Evolutionary conservation across 2,113 vertebrate genomes (phyloP), one percentile per base, ranked within the genome.

Genomic region (Rhynchomys soricoides): DNA sequence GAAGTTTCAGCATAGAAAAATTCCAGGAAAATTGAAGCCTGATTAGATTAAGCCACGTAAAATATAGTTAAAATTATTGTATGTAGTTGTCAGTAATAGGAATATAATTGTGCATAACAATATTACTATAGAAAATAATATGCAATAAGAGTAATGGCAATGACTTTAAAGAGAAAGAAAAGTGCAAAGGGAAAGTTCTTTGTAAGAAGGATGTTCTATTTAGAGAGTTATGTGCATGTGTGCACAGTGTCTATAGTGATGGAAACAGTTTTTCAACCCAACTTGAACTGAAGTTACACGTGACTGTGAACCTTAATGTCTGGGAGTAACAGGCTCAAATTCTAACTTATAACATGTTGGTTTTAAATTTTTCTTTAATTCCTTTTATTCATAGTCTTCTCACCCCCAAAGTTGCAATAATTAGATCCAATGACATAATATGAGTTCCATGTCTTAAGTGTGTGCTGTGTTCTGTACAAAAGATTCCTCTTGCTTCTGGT

Each of bases 1-100:
- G 95, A 96, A 98, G 95, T 96, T 98, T 95, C 91, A 83, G n/a
- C 68, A 97, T 71, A 64, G 73, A 66, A 97, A 98, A 50, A 93
- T 70, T 74, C 45, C 59, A 48, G 68, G 77, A 89, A 97, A 92
- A 95, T 64, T 85, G 96, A 95, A 78, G 50, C 97, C 97, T 98
- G 93, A 98, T 97, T 85, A 94, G 74, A 98, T 97, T 85, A 94
- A 71, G 34, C 62, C 52, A 64, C 0, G 94, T 29, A 92, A 50
- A 81, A 34, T 78, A 6, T 90, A 62, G 79, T 57, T 50, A 92
- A 96, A 97, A 96, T 86, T 50, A 91, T 50, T 90, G 95, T n/a
- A 87, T 93, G 93, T 43, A 90, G 89, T 79, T 90, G 55, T 85
- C 68, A 77, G 40, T 86, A 77, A 19, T 77, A 93, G 13, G 59